Evolutionary conservation across 2,888 invertebrate genomes (phyloP).

Genomic region (Amblyjoppa proteus): DNA sequence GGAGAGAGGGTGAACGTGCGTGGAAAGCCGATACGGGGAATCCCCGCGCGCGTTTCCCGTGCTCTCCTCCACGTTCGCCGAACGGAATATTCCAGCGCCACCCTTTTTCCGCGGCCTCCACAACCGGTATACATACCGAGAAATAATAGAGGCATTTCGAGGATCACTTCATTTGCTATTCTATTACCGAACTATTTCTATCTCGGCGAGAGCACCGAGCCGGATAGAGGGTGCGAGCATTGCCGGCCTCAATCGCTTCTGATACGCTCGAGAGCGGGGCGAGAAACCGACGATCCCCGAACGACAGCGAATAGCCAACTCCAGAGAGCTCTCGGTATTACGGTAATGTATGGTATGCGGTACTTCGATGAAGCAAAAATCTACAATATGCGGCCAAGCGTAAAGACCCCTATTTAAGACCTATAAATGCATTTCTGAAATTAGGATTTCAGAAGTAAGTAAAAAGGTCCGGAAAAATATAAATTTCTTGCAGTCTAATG

Average conservation of each 20-base stretch:
- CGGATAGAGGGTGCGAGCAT: slow-evolving; percentile 26
- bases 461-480: not conserved
- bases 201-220: slow-evolving; percentile 41
- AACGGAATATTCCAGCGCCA: slow-evolving; percentile 48
- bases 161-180: slow-evolving; percentile 69
- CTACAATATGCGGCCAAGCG: slow-evolving; percentile 43
- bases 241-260: slow-evolving; percentile 2
- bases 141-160: slow-evolving; percentile 67
- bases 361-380: slow-evolving; percentile 47
- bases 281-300: slow-evolving; percentile 35
- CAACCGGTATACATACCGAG: slow-evolving; percentile 44
- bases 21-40: slow-evolving; percentile 60
- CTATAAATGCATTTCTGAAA: not conserved
- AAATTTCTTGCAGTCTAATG: not conserved
- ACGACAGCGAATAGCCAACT: slow-evolving; percentile 41
- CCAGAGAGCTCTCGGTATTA: slow-evolving; percentile 30
- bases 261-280: not conserved
- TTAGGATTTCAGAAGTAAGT: not conserved
- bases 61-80: slow-evolving; percentile 29
- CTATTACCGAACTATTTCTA: slow-evolving; percentile 67
- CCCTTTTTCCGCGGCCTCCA: slow-evolving; percentile 28
- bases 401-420: not conserved
- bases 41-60: slow-evolving; percentile 8
- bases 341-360: slow-evolving; percentile 18
- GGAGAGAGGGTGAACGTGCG: slow-evolving; percentile 59